Conservation (phyloP, 2,113 vertebrate species). For the Rhabdornis inornatus region DNA sequence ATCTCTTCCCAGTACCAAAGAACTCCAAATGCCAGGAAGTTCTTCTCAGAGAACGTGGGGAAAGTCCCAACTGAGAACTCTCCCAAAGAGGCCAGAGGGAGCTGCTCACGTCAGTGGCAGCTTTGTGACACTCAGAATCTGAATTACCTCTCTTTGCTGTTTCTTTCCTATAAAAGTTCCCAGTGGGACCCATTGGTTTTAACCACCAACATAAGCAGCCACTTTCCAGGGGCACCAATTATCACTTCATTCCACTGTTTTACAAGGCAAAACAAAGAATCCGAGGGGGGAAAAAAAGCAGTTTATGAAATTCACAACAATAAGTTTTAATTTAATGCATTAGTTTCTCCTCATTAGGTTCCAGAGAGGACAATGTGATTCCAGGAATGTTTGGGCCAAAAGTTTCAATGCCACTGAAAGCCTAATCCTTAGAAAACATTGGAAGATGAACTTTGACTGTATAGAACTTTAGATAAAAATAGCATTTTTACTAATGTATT, state of each 20-base stretch:
- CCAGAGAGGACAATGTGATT: neutral
- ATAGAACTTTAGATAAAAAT: conserved; percentile 55
- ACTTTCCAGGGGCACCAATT: neutral
- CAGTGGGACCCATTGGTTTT: neutral
- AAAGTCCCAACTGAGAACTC: neutral
- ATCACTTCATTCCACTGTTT: neutral
- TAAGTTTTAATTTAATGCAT: neutral
- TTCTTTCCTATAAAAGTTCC: neutral
- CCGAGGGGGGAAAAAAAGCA: accelerated
- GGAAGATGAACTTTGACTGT: conserved; percentile 51
- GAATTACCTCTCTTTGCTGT: neutral
- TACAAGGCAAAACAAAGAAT: neutral
- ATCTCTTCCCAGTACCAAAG: neutral
- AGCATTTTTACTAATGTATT: conserved; percentile 33
- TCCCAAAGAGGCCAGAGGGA: neutral
- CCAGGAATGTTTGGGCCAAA: neutral
- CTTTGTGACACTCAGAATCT: neutral
- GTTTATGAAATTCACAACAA: neutral
- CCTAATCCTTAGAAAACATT: conserved; percentile 4
- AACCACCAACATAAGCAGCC: neutral
- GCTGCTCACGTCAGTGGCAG: neutral
- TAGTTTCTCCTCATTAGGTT: accelerated
- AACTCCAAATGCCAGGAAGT: neutral
- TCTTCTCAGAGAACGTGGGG: neutral
- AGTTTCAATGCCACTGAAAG: neutral